phyloP scores from a whole-genome alignment of 2,888 invertebrate genomes.

The Nebria brevicollis region DNA sequence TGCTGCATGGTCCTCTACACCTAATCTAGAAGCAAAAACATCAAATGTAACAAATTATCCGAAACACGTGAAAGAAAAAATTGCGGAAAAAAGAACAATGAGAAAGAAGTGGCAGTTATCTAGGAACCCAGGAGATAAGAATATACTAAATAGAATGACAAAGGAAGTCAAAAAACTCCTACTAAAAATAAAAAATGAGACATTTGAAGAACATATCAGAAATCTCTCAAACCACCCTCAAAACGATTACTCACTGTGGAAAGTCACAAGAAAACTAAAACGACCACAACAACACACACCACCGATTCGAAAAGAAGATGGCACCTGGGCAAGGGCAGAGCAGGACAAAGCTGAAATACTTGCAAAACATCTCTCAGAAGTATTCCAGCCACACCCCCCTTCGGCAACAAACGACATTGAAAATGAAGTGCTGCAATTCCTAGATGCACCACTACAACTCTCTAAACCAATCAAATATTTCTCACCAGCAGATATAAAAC shows the following conservation, averaged over 20 bases:
- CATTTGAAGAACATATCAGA: background rate
- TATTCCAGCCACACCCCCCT: constrained; percentile 47
- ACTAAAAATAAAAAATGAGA: constrained; percentile 9
- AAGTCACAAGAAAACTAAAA: constrained; percentile 48
- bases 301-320: constrained; percentile 44
- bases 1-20: constrained; percentile 7
- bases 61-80: constrained; percentile 19
- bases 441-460: background rate
- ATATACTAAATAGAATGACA: constrained; percentile 41
- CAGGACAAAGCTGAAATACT: constrained; percentile 49
- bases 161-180: constrained; percentile 38
- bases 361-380: constrained; percentile 47
- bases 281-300: constrained; percentile 36
- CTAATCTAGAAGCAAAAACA: background rate
- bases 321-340: constrained; percentile 48
- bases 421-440: constrained; percentile 3
- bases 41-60: constrained; percentile 7
- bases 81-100: constrained; percentile 44
- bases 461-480: constrained; percentile 18
- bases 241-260: constrained; percentile 50
- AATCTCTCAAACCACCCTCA: constrained; percentile 4
- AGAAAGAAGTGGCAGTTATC: constrained; percentile 47
- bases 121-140: constrained; percentile 45
- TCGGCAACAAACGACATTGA: constrained; percentile 4
- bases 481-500: constrained; percentile 8